A percentile compares a stretch with the other conserved stretches of the same genome.
phyloP scores from a whole-genome alignment of 2,888 invertebrate genomes.

The Dichetophora obliterata region DNA sequence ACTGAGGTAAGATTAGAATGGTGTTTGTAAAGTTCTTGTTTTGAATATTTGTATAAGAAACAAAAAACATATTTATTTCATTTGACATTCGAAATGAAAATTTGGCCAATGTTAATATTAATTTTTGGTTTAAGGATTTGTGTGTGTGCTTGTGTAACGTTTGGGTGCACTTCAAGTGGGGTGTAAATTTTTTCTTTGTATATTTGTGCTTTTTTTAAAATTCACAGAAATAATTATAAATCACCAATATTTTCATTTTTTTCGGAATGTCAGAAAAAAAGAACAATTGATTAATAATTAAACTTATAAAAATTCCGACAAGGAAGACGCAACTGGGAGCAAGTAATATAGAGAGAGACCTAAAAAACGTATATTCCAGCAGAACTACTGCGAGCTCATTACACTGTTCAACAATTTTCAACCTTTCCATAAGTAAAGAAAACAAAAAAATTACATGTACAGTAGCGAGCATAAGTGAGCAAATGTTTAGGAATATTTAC shows the following conservation, averaged over 20 bases:
- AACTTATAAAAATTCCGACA: slow-evolving; percentile 1
- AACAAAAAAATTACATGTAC: too few relatives aligned
- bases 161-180: background rate
- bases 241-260: slow-evolving; percentile 36
- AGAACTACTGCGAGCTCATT: background rate
- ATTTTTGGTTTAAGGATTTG: background rate
- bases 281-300: slow-evolving; percentile 18
- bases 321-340: background rate
- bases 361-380: too few relatives aligned
- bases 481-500: too few relatives aligned
- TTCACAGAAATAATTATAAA: slow-evolving; percentile 10
- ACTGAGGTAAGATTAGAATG: too few relatives aligned
- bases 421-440: too few relatives aligned
- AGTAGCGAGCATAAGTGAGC: too few relatives aligned
- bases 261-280: slow-evolving; percentile 44
- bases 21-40: background rate
- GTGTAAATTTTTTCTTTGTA: background rate
- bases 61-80: background rate
- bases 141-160: slow-evolving; percentile 8
- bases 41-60: too few relatives aligned
- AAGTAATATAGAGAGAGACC: too few relatives aligned
- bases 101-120: slow-evolving; percentile 14
- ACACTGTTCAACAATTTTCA: too few relatives aligned
- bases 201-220: background rate
- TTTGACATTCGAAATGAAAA: slow-evolving; percentile 13